phyloP scores from a whole-genome alignment of 2,113 vertebrate genomes.

The Bos javanicus region DNA sequence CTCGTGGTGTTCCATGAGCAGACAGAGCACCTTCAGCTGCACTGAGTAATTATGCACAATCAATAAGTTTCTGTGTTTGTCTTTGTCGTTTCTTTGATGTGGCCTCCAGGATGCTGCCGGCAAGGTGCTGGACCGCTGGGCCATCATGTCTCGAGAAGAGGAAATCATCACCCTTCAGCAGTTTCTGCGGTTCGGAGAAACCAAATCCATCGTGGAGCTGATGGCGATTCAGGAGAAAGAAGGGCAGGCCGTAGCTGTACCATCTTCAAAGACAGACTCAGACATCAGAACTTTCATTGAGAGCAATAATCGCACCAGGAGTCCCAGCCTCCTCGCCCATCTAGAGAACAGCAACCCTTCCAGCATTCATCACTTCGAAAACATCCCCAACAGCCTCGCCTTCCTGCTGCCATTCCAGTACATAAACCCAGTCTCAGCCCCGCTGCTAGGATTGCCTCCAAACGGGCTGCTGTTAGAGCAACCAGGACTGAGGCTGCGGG shows the following conservation, averaged over 20 bases:
- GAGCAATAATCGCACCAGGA: constrained; percentile 98
- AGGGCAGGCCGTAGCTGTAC: constrained; percentile 97
- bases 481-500: constrained; percentile 91
- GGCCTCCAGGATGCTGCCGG: constrained; percentile 97
- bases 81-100: constrained; percentile 91
- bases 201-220: constrained; percentile 99
- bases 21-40: constrained; percentile 81
- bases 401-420: constrained; percentile 99
- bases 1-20: constrained; percentile 79
- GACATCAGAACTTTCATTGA: constrained; percentile 99
- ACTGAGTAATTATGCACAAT: constrained; percentile 89
- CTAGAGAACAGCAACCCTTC: constrained; percentile 98
- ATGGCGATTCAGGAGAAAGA: constrained; percentile 99
- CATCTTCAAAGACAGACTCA: constrained; percentile 97
- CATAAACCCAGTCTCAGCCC: constrained; percentile 98
- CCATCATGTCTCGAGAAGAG: constrained; percentile 99
- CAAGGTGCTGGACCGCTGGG: constrained; percentile 99
- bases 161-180: constrained; percentile 99
- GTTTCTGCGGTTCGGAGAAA: constrained; percentile 99
- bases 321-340: constrained; percentile 95
- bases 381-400: constrained; percentile 98
- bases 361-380: constrained; percentile 99
- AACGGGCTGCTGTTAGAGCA: constrained; percentile 95
- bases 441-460: constrained; percentile 95
- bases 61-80: constrained; percentile 94